Conservation (phyloP, 2,888 invertebrate genomes). For the Machimus rusticus region DNA sequence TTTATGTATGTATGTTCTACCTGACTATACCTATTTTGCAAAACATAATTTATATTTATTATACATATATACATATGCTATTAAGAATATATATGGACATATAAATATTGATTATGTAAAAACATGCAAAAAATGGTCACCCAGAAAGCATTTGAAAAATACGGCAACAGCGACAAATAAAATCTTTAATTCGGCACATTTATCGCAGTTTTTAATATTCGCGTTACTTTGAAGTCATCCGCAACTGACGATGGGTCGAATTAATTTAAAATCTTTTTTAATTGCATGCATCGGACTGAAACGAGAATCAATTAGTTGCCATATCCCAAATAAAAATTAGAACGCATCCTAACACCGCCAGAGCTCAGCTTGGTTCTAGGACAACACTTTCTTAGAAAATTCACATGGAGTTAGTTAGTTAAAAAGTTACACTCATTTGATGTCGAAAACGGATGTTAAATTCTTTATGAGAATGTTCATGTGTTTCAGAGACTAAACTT, state of each 20-base stretch:
- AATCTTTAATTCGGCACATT: not conserved
- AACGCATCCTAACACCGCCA: not conserved
- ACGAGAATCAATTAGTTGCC: not conserved
- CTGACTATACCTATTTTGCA: not conserved
- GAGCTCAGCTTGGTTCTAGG: not conserved
- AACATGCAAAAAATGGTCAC: not conserved
- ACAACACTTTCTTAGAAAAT: not conserved
- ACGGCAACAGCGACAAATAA: not conserved
- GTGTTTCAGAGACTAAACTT: no score
- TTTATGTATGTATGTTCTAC: no score
- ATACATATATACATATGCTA: not conserved
- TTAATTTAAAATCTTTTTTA: not conserved
- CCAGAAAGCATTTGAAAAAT: not conserved
- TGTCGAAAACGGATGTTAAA: no score
- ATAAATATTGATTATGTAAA: not conserved
- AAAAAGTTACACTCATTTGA: no score
- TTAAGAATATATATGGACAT: not conserved
- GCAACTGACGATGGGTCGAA: not conserved
- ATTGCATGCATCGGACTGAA: not conserved
- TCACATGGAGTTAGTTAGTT: no score
- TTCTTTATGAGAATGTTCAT: no score
- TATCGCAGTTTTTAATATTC: not conserved
- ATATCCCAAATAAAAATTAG: not conserved
- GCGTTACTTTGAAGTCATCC: not conserved
- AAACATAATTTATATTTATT: not conserved